Percentiles rank a stretch among this genome's conserved stretches.
Conservation (phyloP, 2,113 vertebrate genomes). For the Scomber scombrus region DNA sequence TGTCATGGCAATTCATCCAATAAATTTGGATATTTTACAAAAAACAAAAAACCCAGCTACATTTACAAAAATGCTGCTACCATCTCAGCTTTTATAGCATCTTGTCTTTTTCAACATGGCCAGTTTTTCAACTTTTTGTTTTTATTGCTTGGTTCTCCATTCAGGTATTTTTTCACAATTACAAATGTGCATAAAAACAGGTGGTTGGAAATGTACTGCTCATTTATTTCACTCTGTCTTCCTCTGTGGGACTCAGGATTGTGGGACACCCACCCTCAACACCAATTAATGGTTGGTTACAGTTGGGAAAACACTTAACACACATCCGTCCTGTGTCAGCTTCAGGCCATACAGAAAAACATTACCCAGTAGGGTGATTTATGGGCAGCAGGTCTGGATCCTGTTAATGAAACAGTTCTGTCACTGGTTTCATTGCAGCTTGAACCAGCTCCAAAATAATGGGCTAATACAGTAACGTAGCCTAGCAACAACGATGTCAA, state of each 20-base stretch:
- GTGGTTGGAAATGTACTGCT: constrained; percentile 7
- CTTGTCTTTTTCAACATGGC: too few relatives aligned
- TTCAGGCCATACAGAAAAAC: not conserved
- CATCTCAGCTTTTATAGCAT: too few relatives aligned
- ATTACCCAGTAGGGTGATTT: constrained; percentile 30
- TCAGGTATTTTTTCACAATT: not conserved
- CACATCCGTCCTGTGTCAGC: constrained; percentile 14
- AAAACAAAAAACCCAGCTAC: too few relatives aligned
- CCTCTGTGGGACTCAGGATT: not conserved
- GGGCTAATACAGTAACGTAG: constrained; percentile 3
- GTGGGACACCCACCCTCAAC: constrained; percentile 10
- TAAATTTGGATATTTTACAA: too few relatives aligned
- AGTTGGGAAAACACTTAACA: constrained; percentile 43
- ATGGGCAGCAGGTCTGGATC: constrained; percentile 13
- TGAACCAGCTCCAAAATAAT: constrained; percentile 10
- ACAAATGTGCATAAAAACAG: not conserved
- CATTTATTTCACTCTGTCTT: not conserved
- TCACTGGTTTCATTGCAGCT: constrained; percentile 26
- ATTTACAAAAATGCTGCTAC: too few relatives aligned
- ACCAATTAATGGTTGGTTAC: constrained; percentile 10
- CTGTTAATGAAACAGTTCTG: constrained; percentile 58
- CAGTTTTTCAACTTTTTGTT: not conserved
- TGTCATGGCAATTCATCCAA: too few relatives aligned
- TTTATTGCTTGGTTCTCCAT: not conserved
- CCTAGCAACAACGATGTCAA: constrained; percentile 33